A percentile compares a stretch with the other conserved stretches of the same genome.
Evolutionary conservation across 37 sponge, comb jelly and placozoan genomes (phyloP).

Genomic region (Beroe ovata): DNA sequence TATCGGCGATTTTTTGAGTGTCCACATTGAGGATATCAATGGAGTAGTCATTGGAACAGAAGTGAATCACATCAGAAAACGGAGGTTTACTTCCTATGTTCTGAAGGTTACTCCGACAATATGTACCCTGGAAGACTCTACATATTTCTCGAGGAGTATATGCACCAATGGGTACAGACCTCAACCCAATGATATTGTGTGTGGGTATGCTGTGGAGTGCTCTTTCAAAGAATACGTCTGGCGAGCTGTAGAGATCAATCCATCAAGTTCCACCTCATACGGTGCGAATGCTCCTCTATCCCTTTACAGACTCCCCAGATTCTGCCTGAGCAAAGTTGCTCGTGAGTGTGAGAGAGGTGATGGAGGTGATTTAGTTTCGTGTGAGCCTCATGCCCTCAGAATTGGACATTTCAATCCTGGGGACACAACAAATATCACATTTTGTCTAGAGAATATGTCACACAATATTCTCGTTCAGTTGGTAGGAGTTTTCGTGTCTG

Average conservation of each 20-base stretch:
- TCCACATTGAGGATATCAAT: not conserved
- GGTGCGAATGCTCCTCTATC: not conserved
- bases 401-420: constrained; percentile 59
- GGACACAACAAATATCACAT: not conserved
- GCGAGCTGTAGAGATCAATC: constrained; percentile 50
- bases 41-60: constrained; percentile 7
- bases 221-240: not conserved
- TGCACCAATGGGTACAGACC: constrained; percentile 20
- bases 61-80: constrained; percentile 22
- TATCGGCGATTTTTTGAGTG: not conserved
- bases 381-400: constrained; percentile 55
- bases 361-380: not conserved
- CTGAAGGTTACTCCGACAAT: not conserved
- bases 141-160: constrained; percentile 26
- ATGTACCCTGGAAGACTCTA: constrained; percentile 31
- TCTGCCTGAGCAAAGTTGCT: constrained; percentile 15
- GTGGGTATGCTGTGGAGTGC: constrained; percentile 46
- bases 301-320: constrained; percentile 40
- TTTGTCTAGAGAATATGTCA: not conserved
- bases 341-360: constrained; percentile 51
- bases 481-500: not conserved
- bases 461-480: not conserved
- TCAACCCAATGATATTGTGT: constrained; percentile 36
- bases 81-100: constrained; percentile 34
- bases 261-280: not conserved